Evolutionary conservation across 1,140 invertebrate species (phyloP).

Genomic region (Cydia splendana): DNA sequence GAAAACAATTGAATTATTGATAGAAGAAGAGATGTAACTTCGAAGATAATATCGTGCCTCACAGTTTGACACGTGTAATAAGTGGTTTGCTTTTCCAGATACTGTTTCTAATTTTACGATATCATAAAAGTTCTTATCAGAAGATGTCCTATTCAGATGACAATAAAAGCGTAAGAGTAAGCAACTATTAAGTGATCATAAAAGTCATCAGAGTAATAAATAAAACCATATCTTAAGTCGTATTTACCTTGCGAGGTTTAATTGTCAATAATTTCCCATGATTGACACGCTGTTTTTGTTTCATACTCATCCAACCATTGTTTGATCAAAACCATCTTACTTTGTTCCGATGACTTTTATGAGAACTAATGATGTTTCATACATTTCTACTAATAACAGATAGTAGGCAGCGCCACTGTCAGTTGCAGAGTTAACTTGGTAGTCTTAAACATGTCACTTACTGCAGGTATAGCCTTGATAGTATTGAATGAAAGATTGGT

Average conservation of each 20-base stretch:
- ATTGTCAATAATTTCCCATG: conserved; percentile 19
- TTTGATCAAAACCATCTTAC: neutral
- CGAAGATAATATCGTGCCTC: too few relatives aligned
- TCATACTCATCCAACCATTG: conserved; percentile 4
- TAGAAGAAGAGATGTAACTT: too few relatives aligned
- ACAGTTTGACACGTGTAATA: too few relatives aligned
- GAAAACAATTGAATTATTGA: too few relatives aligned
- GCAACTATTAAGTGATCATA: neutral
- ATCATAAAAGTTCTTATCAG: conserved; percentile 2
- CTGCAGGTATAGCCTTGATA: conserved; percentile 12
- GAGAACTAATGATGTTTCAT: conserved; percentile 14
- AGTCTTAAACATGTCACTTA: neutral
- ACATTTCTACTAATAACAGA: neutral
- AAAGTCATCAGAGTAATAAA: conserved; percentile 1
- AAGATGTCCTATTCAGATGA: neutral
- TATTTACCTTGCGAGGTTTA: neutral
- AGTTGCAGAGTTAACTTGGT: neutral
- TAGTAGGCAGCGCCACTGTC: conserved; percentile 3
- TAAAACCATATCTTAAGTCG: neutral
- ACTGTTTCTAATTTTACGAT: neutral
- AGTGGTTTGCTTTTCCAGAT: neutral
- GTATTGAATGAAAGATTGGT: conserved; percentile 31
- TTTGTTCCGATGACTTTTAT: conserved; percentile 1
- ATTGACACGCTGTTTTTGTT: conserved; percentile 22
- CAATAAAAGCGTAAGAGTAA: neutral